Evolutionary conservation across 64 coral and sea anemone species (phyloP).

Genomic region (Actinia tenebrosa): DNA sequence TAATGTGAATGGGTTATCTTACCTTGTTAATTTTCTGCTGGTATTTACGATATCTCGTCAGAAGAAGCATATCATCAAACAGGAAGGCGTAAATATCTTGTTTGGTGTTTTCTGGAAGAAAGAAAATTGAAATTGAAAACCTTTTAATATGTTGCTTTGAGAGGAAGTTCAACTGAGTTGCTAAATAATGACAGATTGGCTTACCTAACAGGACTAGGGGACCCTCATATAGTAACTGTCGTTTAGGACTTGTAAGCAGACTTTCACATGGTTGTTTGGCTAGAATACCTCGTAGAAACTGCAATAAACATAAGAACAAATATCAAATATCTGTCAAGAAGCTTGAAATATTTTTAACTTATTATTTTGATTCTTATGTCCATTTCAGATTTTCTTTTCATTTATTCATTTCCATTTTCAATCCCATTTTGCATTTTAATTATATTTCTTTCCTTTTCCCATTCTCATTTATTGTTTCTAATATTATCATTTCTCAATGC

Average conservation of each 20-base stretch:
- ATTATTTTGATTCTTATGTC: too few species aligned
- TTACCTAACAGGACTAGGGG: slow-evolving; percentile 70
- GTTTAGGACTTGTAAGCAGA: slow-evolving; percentile 76
- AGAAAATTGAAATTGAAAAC: too few species aligned
- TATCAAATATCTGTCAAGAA: too few species aligned
- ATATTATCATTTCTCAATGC: too few species aligned
- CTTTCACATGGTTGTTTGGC: slow-evolving; percentile 83
- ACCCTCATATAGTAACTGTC: slow-evolving; percentile 87
- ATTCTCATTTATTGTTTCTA: too few species aligned
- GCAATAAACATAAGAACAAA: slow-evolving; percentile 12
- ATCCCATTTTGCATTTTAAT: too few species aligned
- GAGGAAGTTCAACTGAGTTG: background rate
- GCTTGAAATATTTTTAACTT: too few species aligned
- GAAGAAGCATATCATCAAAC: slow-evolving; percentile 94
- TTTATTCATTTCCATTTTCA: too few species aligned
- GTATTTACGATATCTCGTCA: slow-evolving; percentile 77
- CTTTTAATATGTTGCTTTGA: too few species aligned
- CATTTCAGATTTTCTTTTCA: too few species aligned
- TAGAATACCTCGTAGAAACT: slow-evolving; percentile 81
- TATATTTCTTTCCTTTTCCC: too few species aligned
- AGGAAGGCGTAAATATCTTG: slow-evolving; percentile 88
- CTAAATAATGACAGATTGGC: background rate
- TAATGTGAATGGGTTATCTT: background rate
- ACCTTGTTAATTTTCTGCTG: slow-evolving; percentile 76
- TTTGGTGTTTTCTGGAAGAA: slow-evolving; percentile 79